Conservation (phyloP, 2,888 invertebrate genomes). For the Incurvaria masculella region DNA sequence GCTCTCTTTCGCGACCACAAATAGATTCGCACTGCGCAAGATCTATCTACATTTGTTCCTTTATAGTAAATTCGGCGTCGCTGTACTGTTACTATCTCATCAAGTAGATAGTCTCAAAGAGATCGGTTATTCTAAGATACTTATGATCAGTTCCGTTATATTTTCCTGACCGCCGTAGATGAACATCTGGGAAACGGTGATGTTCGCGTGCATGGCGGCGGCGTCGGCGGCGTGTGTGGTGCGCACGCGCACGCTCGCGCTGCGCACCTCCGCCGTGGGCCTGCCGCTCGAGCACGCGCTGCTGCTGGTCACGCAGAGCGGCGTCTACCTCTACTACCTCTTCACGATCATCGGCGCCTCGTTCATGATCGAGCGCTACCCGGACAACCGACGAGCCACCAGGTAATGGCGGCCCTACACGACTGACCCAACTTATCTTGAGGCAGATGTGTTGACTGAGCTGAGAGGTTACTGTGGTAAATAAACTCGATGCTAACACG, state of each 20-base stretch:
- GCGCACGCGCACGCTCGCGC: conserved; percentile 36
- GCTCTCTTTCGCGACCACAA: neutral
- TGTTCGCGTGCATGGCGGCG: conserved; percentile 41
- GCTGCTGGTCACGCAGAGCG: conserved; percentile 74
- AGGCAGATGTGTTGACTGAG: too few relatives aligned
- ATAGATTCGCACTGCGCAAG: neutral
- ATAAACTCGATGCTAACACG: too few relatives aligned
- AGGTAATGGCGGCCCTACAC: conserved; percentile 27
- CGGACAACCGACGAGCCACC: conserved; percentile 35
- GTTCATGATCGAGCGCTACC: conserved; percentile 44
- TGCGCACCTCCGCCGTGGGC: conserved; percentile 31
- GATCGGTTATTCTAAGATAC: too few relatives aligned
- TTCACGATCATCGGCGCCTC: conserved; percentile 75
- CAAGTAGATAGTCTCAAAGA: too few relatives aligned
- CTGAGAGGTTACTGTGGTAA: too few relatives aligned
- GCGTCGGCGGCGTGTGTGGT: conserved; percentile 42
- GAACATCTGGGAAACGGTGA: conserved; percentile 53
- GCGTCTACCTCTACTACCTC: conserved; percentile 73
- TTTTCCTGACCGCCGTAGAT: too few relatives aligned
- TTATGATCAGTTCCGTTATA: too few relatives aligned
- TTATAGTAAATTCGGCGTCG: too few relatives aligned
- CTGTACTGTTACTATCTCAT: too few relatives aligned
- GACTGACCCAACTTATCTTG: too few relatives aligned
- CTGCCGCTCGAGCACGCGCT: conserved; percentile 66
- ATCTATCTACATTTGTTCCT: too few relatives aligned